Evolutionary conservation across 2,797 vertebrate genomes (phyloP), one percentile per base, ranked within the genome.

Genomic region (Chaunax sp.): DNA sequence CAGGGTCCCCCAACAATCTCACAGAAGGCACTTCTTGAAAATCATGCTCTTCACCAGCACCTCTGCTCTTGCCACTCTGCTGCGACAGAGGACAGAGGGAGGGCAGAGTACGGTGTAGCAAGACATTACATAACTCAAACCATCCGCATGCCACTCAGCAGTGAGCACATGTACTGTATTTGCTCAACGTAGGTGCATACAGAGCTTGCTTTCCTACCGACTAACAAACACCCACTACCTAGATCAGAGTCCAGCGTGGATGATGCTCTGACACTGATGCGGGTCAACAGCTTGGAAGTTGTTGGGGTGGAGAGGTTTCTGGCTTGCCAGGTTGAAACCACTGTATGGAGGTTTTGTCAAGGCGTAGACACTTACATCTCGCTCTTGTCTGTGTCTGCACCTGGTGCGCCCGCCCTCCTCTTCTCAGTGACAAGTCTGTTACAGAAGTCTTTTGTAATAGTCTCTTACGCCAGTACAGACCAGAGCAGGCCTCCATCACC

Each of bases 21-120:
- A 86, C 83, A 88, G 80, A 95, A 94, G 94, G 94, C 93, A 95
- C 94, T 88, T 88, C 28, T 25, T 18, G 1, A 40, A 68, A 72
- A 57, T 18, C 40, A 59, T 4, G 30, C 67, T 65, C 77, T 57
- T 56, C 5, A 30, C 72, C 46, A 4, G 30, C 44, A n/a, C 64
- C 54, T 65, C 65, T 19, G 46, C 52, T 75, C 61, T 23, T 23
- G 46, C 63, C 12, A 18, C 52, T 66, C 60, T 53, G 61, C 57
- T 64, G 37, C n/a, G 40, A 70, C 28, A 44, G 41, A 58, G 49
- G 35, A 44, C 3, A 12, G 28, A 50, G 37, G n/a, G 43, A 35
- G 70, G 63, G 57, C 43, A 11, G 76, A 53, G 72, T 12, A 13
- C 61, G 54, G 61, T 9, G 38, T 40, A 22, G 66, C 8, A 9